phyloP scores from a whole-genome alignment of 2,797 vertebrate genomes.

The Neomorphus geoffroyi region DNA sequence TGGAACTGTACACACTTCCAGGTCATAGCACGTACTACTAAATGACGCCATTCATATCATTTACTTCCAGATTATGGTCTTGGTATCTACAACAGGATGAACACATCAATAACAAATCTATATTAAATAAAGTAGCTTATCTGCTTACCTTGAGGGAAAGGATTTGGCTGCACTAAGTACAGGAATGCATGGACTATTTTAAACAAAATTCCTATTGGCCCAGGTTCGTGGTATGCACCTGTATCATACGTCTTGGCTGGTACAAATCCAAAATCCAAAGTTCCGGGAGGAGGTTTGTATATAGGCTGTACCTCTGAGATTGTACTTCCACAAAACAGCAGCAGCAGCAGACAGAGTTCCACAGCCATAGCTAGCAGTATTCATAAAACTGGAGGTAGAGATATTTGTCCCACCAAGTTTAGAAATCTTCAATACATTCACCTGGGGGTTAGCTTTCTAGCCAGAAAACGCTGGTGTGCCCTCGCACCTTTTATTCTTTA shows the following conservation, averaged over 20 bases:
- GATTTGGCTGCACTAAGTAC: constrained; percentile 87
- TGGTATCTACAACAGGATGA: neutral
- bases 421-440: constrained; percentile 19
- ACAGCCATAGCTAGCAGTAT: constrained; percentile 76
- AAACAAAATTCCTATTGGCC: constrained; percentile 84
- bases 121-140: neutral
- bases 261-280: constrained; percentile 89
- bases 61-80: neutral
- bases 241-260: constrained; percentile 89
- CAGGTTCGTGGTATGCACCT: constrained; percentile 79
- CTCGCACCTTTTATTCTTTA: constrained; percentile 25
- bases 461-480: neutral
- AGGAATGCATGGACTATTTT: constrained; percentile 87
- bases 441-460: neutral
- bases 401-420: neutral
- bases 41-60: neutral
- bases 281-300: constrained; percentile 66
- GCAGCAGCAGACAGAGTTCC: constrained; percentile 72
- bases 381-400: constrained; percentile 66
- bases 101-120: neutral
- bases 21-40: rapidly evolving
- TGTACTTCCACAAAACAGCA: constrained; percentile 75
- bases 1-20: neutral
- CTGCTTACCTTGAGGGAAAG: constrained; percentile 90
- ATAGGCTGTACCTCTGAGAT: constrained; percentile 75